Percentiles rank a stretch among this genome's conserved stretches.
These are phyloP conservation scores for Cremastinae sp. DNA, from an alignment of 2,888 invertebrate genomes.

Conservation along the genomic window DNA sequence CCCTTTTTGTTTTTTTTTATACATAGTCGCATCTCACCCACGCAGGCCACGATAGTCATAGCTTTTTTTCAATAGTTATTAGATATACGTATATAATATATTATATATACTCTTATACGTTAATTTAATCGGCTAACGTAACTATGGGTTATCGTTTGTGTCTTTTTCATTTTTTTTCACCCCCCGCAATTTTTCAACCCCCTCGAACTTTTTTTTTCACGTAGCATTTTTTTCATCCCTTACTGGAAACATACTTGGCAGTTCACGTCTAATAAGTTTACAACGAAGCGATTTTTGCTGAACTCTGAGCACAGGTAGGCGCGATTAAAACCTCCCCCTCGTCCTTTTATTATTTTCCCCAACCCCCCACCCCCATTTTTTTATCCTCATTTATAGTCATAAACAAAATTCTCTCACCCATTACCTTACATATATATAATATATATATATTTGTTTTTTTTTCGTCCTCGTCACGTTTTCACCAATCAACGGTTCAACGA, in stretches of 20 bases:
- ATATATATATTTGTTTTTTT: slow-evolving; percentile 45
- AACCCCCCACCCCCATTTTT: slow-evolving; percentile 41
- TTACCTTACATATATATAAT: slow-evolving; percentile 7
- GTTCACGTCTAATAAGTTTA: slow-evolving; percentile 79
- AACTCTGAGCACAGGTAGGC: slow-evolving; percentile 61
- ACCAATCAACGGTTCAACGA: slow-evolving; percentile 49
- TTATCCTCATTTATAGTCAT: slow-evolving; percentile 20
- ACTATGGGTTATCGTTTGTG: slow-evolving; percentile 67
- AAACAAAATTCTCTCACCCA: slow-evolving; percentile 8
- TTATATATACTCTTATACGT: slow-evolving; percentile 67
- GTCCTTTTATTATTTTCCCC: slow-evolving; percentile 25
- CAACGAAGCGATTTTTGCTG: slow-evolving; percentile 76
- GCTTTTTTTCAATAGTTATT: slow-evolving; percentile 73
- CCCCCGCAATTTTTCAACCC: slow-evolving; percentile 61
- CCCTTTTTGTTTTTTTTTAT: slow-evolving; percentile 68
- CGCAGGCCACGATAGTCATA: slow-evolving; percentile 78
- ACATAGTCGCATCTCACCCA: slow-evolving; percentile 74
- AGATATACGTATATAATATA: slow-evolving; percentile 72
- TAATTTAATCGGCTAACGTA: slow-evolving; percentile 63
- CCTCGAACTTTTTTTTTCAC: slow-evolving; percentile 62
- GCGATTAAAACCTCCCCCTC: slow-evolving; percentile 58
- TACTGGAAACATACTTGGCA: slow-evolving; percentile 80
- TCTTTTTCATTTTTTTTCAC: slow-evolving; percentile 50
- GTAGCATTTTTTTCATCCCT: slow-evolving; percentile 67
- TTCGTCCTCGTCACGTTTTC: slow-evolving; percentile 46